Evolutionary conservation across 2,888 invertebrate species (phyloP).

Genomic region (Lasius platythorax): DNA sequence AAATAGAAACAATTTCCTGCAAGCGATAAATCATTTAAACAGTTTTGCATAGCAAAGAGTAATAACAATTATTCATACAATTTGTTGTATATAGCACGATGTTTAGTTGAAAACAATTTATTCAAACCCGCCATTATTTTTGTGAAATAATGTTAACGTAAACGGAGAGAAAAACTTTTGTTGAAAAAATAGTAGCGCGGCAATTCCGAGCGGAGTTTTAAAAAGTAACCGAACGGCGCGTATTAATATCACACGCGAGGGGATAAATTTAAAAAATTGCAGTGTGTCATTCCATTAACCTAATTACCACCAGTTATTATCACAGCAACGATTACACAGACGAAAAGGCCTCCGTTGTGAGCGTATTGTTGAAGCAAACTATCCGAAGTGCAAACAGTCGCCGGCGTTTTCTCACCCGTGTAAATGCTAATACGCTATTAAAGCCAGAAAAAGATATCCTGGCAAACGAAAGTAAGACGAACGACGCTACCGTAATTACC

Average conservation of each 20-base stretch:
- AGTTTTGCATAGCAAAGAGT: slow-evolving; percentile 1
- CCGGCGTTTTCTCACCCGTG: slow-evolving; percentile 42
- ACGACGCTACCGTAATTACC: slow-evolving; percentile 29
- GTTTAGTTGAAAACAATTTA: slow-evolving; percentile 49
- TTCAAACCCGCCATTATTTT: slow-evolving; percentile 20
- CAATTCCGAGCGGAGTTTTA: slow-evolving; percentile 22
- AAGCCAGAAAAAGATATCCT: slow-evolving; percentile 36
- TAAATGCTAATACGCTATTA: slow-evolving; percentile 54
- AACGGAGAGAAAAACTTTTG: neutral
- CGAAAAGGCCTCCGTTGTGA: slow-evolving; percentile 48
- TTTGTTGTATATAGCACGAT: slow-evolving; percentile 24
- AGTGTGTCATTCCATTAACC: slow-evolving; percentile 70
- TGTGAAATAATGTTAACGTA: slow-evolving; percentile 19
- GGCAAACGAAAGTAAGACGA: slow-evolving; percentile 48
- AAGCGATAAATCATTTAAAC: slow-evolving; percentile 40
- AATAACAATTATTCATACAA: slow-evolving; percentile 29
- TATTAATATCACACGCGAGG: neutral
- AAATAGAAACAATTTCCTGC: slow-evolving; percentile 10
- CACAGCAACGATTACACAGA: slow-evolving; percentile 52
- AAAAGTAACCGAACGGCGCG: slow-evolving; percentile 10
- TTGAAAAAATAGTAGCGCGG: slow-evolving; percentile 9
- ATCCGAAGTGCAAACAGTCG: slow-evolving; percentile 45
- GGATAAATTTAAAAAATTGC: slow-evolving; percentile 41
- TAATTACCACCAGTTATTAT: slow-evolving; percentile 66
- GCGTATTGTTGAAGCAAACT: slow-evolving; percentile 35